Evolutionary conservation across 2,113 vertebrate species (phyloP), one percentile per base, ranked within the genome.

Genomic region (Atlantisia rogersi): DNA sequence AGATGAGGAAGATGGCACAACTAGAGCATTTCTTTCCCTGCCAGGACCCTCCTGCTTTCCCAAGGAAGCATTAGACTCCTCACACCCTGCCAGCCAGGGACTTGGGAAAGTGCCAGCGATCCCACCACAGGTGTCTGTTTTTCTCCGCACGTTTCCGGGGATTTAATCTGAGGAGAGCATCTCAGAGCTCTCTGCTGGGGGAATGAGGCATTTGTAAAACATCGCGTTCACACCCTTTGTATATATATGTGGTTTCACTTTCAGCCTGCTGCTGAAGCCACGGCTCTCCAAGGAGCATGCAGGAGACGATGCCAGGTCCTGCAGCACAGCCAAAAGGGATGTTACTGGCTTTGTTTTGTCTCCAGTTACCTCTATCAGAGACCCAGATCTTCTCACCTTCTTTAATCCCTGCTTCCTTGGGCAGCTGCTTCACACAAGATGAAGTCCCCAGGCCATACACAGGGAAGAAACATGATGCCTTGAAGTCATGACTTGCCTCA

Each of bases 401-500:
- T 60, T 78, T 71, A 56, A 68, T 14, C 20, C 26, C 44, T 53
- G 32, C 35, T 67, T 86, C 40, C 59, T 63, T 46, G 53, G 53
- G 62, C 48, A 48, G 48, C 70, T 76, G 53, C 48, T 76, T 44
- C 1, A 2, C 8, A 48, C 0, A 0, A 82, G 63, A 68, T 55
- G 5, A 50, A 64, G 55, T 53, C 37, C 21, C 10, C 6, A 48
- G 32, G 20, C 25, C 64, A 74, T 70, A 56, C 19, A 48, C 6
- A 1, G 0, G 8, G 59, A 88, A 90, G 59, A 76, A n/a, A 29
- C 29, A 4, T 0, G n/a, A 35, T 11, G 35, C 67, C 53, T 18
- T 26, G 37, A 24, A 76, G 58, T 3, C 40, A 25, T 0, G 6
- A n/a, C 46, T 48, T 3, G 1, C 28, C 39, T n/a, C 0, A 0